Conservation (phyloP, 2,113 vertebrate genomes). For the Grammomys dolichurus region DNA sequence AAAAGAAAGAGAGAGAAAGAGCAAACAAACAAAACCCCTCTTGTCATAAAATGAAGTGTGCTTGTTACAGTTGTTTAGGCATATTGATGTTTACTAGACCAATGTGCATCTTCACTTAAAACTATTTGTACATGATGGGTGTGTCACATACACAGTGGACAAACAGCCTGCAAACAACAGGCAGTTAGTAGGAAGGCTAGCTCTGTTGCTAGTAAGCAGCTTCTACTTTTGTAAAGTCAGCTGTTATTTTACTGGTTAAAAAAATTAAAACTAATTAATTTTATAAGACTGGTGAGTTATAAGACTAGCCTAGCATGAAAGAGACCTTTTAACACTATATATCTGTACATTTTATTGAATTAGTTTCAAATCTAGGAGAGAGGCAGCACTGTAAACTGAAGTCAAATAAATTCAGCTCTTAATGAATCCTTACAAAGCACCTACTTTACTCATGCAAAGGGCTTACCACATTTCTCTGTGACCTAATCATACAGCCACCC, state of each 20-base stretch:
- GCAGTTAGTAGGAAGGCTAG: slow-evolving; percentile 82
- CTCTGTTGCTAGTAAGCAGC: slow-evolving; percentile 88
- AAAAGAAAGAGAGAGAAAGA: slow-evolving; percentile 45
- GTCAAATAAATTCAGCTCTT: slow-evolving; percentile 91
- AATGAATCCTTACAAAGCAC: slow-evolving; percentile 80
- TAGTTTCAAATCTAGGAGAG: slow-evolving; percentile 87
- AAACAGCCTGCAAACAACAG: slow-evolving; percentile 84
- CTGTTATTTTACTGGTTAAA: slow-evolving; percentile 85
- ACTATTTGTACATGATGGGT: slow-evolving; percentile 87
- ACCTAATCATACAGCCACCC: slow-evolving; percentile 36
- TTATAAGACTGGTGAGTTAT: slow-evolving; percentile 80
- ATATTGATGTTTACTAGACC: slow-evolving; percentile 89
- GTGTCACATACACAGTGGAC: slow-evolving; percentile 82
- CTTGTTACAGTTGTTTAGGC: slow-evolving; percentile 88
- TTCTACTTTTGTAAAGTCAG: slow-evolving; percentile 87
- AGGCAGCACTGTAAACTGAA: slow-evolving; percentile 87
- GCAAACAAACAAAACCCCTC: slow-evolving; percentile 77
- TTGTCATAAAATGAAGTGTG: slow-evolving; percentile 88
- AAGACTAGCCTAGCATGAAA: slow-evolving; percentile 85
- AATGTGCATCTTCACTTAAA: slow-evolving; percentile 88
- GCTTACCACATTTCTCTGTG: slow-evolving; percentile 62
- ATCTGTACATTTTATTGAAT: slow-evolving; percentile 86
- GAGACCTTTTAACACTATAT: slow-evolving; percentile 85
- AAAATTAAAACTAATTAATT: slow-evolving; percentile 85
- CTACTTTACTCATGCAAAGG: slow-evolving; percentile 74